These are phyloP conservation scores for Choloepus didactylus DNA, from an alignment of 2,797 vertebrate genomes.

Conservation along the genomic window DNA sequence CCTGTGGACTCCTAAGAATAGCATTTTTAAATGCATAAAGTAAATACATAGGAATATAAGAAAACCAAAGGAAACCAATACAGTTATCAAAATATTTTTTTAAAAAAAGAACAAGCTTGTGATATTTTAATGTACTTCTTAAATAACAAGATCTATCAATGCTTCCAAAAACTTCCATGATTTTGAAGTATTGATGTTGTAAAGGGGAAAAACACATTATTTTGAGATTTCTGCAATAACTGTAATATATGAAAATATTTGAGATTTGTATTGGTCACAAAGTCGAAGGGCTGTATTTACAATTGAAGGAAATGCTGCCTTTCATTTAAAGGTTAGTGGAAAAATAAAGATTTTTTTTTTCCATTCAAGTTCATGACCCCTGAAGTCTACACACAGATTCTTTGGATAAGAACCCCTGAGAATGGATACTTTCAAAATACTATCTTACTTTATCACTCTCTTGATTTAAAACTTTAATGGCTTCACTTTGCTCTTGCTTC, in stretches of 20 bases:
- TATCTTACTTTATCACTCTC: neutral
- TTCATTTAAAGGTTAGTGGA: neutral
- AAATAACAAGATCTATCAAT: neutral
- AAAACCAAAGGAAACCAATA: neutral
- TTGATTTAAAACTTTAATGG: neutral
- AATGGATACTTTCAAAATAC: slow-evolving; percentile 1
- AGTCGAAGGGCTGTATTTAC: neutral
- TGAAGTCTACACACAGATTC: neutral
- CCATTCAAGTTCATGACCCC: neutral
- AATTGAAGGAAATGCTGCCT: neutral
- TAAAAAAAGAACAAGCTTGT: neutral
- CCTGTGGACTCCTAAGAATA: neutral
- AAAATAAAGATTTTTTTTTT: neutral
- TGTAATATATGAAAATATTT: neutral
- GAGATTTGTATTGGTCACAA: neutral
- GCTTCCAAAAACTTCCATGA: neutral
- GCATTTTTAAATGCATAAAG: neutral
- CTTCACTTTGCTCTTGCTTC: neutral
- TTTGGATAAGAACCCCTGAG: neutral
- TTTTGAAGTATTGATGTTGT: neutral
- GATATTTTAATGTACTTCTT: neutral
- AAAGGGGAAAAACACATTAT: neutral
- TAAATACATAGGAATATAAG: no score
- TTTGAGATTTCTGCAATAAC: neutral
- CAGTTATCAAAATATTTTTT: neutral